These are phyloP conservation scores for Ypsolopha scabrella DNA, from an alignment of 2,888 invertebrate species.

Conservation along the genomic window DNA sequence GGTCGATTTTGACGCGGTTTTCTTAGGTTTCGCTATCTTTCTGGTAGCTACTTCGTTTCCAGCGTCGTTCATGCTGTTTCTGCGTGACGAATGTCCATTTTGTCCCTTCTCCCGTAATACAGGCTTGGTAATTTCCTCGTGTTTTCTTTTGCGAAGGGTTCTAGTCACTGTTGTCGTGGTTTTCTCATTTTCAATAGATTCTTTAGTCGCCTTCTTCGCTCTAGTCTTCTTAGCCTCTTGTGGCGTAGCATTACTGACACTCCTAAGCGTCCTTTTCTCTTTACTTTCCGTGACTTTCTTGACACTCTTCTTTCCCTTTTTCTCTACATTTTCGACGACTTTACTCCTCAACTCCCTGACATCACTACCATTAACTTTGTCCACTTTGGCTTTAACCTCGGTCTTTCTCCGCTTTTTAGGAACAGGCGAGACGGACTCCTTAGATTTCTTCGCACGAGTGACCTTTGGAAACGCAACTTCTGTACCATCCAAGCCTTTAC, in stretches of 20 bases:
- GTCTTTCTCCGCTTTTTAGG: constrained; percentile 54
- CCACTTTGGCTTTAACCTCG: constrained; percentile 21
- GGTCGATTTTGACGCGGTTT: constrained; percentile 17
- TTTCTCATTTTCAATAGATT: constrained; percentile 59
- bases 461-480: constrained; percentile 47
- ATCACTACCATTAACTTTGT: constrained; percentile 12
- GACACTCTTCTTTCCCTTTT: constrained; percentile 14
- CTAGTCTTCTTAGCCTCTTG: constrained; percentile 25
- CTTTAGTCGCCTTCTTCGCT: constrained; percentile 39
- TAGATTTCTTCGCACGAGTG: constrained; percentile 31
- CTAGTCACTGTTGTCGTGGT: constrained; percentile 24
- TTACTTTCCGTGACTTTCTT: constrained; percentile 15
- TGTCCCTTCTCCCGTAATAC: constrained; percentile 58
- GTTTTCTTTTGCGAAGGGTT: constrained; percentile 41
- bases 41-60: constrained; percentile 23
- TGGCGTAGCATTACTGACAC: constrained; percentile 16
- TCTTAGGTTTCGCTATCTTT: constrained; percentile 37
- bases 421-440: constrained; percentile 33
- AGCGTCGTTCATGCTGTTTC: constrained; percentile 18
- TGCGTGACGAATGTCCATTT: constrained; percentile 33
- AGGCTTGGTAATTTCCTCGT: constrained; percentile 41
- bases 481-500: constrained; percentile 43
- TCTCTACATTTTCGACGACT: constrained; percentile 13
- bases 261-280: constrained; percentile 14
- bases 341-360: constrained; percentile 27